phyloP scores from a whole-genome alignment of 2,113 vertebrate species.

The Procavia capensis region DNA sequence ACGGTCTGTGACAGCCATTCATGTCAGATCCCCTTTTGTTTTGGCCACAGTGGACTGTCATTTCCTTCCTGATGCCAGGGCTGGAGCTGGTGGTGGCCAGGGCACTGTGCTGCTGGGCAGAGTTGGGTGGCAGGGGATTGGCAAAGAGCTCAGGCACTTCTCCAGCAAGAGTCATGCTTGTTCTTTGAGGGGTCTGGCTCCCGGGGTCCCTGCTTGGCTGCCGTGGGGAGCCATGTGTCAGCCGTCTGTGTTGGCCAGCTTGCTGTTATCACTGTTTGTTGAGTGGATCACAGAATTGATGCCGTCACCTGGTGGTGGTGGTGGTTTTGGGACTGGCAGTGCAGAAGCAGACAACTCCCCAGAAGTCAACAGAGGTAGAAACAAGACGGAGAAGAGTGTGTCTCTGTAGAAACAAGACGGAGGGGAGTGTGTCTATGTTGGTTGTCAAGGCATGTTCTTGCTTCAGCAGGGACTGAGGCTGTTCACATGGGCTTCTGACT shows the following conservation, averaged over 20 bases:
- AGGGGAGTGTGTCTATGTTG: background rate
- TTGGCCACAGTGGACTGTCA: fast-evolving
- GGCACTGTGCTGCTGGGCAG: fast-evolving
- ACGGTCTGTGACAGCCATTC: fast-evolving
- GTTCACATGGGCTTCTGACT: background rate
- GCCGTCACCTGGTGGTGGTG: background rate
- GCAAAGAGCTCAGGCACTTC: background rate
- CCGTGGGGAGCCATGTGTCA: background rate
- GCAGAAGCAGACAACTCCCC: too few relatives aligned
- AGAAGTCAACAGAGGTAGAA: background rate
- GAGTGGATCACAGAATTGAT: fast-evolving
- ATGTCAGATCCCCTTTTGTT: background rate
- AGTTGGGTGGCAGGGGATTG: background rate
- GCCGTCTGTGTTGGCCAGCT: background rate
- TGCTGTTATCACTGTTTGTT: background rate
- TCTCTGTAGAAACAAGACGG: background rate
- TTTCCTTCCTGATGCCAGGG: background rate
- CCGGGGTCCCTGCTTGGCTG: too few relatives aligned
- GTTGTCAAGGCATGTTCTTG: fast-evolving
- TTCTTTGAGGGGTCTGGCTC: background rate
- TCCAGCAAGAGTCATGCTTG: background rate
- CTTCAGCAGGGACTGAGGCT: background rate
- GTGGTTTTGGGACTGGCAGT: background rate
- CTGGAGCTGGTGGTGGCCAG: background rate
- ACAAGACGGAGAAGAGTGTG: background rate